These are phyloP conservation scores for Colius striatus DNA, from an alignment of 2,113 vertebrate genomes.

Conservation along the genomic window DNA sequence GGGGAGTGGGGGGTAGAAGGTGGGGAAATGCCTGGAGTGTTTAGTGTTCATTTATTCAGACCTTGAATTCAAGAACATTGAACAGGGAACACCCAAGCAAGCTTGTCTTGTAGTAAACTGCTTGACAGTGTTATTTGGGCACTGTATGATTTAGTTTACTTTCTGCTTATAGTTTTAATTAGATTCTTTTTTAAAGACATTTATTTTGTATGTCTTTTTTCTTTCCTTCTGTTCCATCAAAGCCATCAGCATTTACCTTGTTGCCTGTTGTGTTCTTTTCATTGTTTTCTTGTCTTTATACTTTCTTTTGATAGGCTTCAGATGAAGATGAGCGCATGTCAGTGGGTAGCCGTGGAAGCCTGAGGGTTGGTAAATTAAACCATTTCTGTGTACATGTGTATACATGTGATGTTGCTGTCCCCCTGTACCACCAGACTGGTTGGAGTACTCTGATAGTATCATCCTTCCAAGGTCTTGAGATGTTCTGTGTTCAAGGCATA, in stretches of 20 bases:
- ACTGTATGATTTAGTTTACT: neutral
- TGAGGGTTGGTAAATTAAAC: slow-evolving; percentile 86
- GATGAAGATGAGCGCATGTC: slow-evolving; percentile 93
- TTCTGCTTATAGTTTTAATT: neutral
- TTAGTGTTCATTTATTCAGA: neutral
- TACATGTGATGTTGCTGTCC: neutral
- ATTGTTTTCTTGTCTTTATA: slow-evolving; percentile 43
- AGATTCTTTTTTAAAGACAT: neutral
- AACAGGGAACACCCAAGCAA: neutral
- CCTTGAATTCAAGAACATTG: neutral
- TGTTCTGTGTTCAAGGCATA: neutral
- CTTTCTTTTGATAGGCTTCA: slow-evolving; percentile 83
- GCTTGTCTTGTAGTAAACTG: neutral
- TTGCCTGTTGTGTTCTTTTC: slow-evolving; percentile 25
- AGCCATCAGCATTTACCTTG: neutral
- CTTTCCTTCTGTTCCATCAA: neutral
- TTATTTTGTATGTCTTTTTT: neutral
- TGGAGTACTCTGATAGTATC: accelerated
- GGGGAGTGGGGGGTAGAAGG: neutral
- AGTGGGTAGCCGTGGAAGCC: slow-evolving; percentile 88
- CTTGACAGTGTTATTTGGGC: neutral
- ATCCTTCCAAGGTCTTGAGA: neutral
- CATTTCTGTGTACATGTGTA: neutral
- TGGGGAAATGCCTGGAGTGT: neutral
- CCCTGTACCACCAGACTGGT: neutral